Conservation (phyloP, 2,113 vertebrate genomes). For the Pomatostomus ruficeps region DNA sequence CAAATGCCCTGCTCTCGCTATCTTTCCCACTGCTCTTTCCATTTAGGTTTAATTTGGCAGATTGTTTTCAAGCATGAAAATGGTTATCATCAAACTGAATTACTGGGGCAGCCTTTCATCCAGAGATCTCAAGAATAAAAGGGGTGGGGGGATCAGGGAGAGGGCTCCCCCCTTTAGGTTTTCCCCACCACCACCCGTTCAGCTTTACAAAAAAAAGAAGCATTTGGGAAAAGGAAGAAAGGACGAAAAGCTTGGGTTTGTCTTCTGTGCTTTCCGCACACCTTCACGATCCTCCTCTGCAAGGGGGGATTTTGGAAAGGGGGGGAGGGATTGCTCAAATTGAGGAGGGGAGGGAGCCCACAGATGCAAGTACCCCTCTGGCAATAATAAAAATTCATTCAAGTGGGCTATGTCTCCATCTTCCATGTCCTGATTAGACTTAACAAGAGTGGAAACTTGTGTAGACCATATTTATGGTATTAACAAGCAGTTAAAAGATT, state of each 20-base stretch:
- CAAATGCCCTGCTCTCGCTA: not conserved
- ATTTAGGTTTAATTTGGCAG: conserved; percentile 33
- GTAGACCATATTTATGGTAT: conserved; percentile 73
- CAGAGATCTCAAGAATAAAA: not conserved
- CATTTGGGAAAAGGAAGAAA: not conserved
- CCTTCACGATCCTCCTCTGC: not conserved
- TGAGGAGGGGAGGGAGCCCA: not conserved
- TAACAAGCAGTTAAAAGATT: conserved; percentile 76
- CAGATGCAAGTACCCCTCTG: conserved; percentile 39
- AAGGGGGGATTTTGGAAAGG: not conserved
- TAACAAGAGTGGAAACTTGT: conserved; percentile 71
- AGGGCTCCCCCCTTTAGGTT: not conserved
- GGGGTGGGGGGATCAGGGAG: rapidly evolving
- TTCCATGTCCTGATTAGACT: conserved; percentile 55
- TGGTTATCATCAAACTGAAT: conserved; percentile 31
- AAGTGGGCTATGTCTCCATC: conserved; percentile 14
- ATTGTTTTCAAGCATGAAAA: conserved; percentile 48
- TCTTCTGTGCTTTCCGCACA: not conserved
- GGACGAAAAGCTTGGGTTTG: not conserved
- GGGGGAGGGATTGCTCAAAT: not conserved
- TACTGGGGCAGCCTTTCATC: conserved; percentile 26
- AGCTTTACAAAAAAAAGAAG: not conserved
- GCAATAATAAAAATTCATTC: conserved; percentile 57
- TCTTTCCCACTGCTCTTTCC: conserved; percentile 23
- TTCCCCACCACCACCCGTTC: not conserved